phyloP scores from a whole-genome alignment of 2,888 invertebrate species.

The Synergus gifuensis region DNA sequence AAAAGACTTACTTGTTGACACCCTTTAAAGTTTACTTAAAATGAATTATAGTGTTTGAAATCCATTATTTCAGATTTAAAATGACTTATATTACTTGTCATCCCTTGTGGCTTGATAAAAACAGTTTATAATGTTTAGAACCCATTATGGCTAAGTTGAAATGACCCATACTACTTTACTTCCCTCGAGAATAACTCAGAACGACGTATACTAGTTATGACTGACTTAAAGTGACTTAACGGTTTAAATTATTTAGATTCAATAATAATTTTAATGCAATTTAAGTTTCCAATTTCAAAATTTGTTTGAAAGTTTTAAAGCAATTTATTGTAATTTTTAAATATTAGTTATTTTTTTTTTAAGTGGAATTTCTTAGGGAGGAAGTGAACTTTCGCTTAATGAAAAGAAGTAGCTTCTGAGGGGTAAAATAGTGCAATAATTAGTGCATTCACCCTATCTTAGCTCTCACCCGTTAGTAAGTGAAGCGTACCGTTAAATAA shows the following conservation, averaged over 20 bases:
- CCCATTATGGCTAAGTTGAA: not conserved
- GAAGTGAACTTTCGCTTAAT: not conserved
- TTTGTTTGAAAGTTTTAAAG: not conserved
- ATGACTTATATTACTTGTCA: not conserved
- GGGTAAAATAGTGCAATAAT: slow-evolving; percentile 10
- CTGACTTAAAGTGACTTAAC: not conserved
- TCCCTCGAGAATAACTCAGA: not conserved
- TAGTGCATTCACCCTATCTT: slow-evolving; percentile 37
- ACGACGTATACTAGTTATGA: not conserved
- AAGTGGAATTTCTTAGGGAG: not conserved
- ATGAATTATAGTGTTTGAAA: no score
- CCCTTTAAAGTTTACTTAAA: no score
- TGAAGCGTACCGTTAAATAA: slow-evolving; percentile 67
- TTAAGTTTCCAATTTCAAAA: no score
- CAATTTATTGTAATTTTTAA: not conserved
- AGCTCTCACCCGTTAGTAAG: slow-evolving; percentile 44
- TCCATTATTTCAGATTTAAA: not conserved
- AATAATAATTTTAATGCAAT: no score
- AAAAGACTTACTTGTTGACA: no score
- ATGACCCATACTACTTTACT: not conserved
- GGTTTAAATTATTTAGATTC: no score
- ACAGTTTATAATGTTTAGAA: not conserved
- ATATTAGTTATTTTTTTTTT: not conserved
- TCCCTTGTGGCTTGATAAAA: not conserved
- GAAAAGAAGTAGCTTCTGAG: not conserved